Evolutionary conservation across 2,888 invertebrate genomes (phyloP).

Genomic region (Tiliacea aurago): DNA sequence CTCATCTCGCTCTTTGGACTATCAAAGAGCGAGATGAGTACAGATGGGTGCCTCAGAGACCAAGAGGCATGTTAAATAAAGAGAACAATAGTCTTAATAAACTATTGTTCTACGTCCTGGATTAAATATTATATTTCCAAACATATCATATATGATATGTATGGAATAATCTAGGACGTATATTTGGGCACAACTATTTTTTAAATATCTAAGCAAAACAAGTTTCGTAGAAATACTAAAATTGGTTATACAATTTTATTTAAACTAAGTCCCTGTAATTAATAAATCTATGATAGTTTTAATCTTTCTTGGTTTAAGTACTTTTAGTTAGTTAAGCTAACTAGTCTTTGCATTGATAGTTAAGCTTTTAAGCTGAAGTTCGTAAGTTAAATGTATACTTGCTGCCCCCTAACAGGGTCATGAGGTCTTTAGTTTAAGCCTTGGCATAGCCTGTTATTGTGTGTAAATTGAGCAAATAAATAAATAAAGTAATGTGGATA

Average conservation of each 20-base stretch:
- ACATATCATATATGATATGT: no score
- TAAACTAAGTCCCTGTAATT: conserved; percentile 15
- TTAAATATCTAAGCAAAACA: neutral
- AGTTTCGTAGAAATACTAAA: neutral
- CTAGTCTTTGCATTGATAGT: conserved; percentile 19
- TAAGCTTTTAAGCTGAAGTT: conserved; percentile 17
- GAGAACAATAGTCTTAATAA: conserved; percentile 14
- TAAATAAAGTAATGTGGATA: no score
- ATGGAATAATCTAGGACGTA: neutral
- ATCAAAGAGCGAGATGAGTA: no score
- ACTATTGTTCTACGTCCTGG: neutral
- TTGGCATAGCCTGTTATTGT: neutral
- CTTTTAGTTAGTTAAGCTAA: conserved; percentile 1
- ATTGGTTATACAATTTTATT: no score
- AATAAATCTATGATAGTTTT: conserved; percentile 16
- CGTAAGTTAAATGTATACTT: neutral
- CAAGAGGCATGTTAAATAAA: neutral
- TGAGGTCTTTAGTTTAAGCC: neutral
- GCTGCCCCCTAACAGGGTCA: neutral
- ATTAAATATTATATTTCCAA: no score
- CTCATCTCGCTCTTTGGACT: conserved; percentile 1
- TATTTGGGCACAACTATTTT: neutral
- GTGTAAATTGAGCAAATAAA: neutral
- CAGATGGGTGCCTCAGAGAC: neutral
- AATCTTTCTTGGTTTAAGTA: conserved; percentile 14